Conservation (phyloP, 2,888 invertebrate species). For the Andrena haemorrhoa region DNA sequence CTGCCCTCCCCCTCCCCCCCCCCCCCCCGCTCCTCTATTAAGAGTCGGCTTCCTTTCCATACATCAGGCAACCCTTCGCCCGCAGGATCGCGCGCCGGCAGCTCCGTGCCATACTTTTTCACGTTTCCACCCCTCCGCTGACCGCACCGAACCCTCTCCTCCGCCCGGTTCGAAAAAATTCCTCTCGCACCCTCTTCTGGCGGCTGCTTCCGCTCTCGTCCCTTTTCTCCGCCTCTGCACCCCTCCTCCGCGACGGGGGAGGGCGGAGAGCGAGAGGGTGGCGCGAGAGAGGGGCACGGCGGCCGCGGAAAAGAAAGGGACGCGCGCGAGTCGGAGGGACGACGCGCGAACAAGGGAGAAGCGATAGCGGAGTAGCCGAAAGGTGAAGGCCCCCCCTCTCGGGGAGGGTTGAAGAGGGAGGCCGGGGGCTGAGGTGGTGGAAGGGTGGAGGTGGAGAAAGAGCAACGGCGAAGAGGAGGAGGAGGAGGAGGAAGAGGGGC, state of each 20-base stretch:
- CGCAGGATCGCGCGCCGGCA: conserved; percentile 69
- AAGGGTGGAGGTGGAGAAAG: conserved; percentile 16
- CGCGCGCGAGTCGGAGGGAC: conserved; percentile 6
- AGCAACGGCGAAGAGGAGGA: not conserved
- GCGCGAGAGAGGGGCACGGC: not conserved
- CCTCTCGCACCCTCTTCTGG: conserved; percentile 39
- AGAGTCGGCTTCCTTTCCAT: conserved; percentile 75
- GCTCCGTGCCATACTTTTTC: conserved; percentile 71
- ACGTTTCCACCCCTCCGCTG: conserved; percentile 66
- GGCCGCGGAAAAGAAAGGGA: conserved; percentile 7
- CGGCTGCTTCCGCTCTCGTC: conserved; percentile 43
- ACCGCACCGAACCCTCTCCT: conserved; percentile 57
- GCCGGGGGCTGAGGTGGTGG: conserved; percentile 2
- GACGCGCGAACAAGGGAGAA: conserved; percentile 6
- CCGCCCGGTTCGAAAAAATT: conserved; percentile 40
- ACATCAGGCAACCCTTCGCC: conserved; percentile 74
- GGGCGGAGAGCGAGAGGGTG: not conserved
- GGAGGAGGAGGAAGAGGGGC: conserved; percentile 2
- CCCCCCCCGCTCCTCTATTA: conserved; percentile 72
- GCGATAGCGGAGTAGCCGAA: not conserved
- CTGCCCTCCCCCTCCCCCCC: not conserved
- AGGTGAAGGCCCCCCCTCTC: too few relatives aligned
- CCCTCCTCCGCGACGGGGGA: conserved; percentile 10
- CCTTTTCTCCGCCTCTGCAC: conserved; percentile 60
- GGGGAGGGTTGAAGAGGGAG: not conserved